Evolutionary conservation across 1,140 invertebrate species (phyloP), one percentile per base, ranked within the genome.

Genomic region (Semibalanus balanoides): DNA sequence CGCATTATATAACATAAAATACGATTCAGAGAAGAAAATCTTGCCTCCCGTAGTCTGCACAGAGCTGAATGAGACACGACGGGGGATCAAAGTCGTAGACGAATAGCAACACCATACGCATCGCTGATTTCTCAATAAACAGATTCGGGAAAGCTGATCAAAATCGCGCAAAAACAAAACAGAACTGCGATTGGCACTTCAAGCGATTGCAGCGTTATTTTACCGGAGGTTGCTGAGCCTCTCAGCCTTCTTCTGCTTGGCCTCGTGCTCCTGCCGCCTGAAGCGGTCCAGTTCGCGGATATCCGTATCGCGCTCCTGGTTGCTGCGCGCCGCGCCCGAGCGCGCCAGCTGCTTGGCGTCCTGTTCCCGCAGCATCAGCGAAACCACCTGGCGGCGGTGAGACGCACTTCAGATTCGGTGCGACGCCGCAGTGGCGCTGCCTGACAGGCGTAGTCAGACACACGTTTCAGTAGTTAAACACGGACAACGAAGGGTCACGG

Each of bases 241-340:
- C 27, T 74, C 30, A 22, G 71, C 69, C 51, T 79, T 78, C 29
- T 76, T 75, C 72, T 80, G 77, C 28, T 79, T 80, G 51, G 78
- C 43, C 30, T 77, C 22, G 14, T 74, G 76, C 76, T 82, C 81
- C 75, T 78, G 77, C 74, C 79, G 74, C 28, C 79, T 75, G 25
- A 91, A 87, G 64, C 87, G 85, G 30, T 91, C 82, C 31, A 94
- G 85, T 83, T 91, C 91, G 81, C 90, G 88, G 82, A 94, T 90
- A 85, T 97, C 95, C 79, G 88, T 87, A 76, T 91, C 83, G 84
- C 93, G 91, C 86, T 97, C 92, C 82, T 88, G 85, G 74, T 88
- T 84, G 84, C 89, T 93, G 78, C 93, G 86, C 79, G 90, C 87
- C 75, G 92, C 84, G 29, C 91, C 92, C 31, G 91, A 89, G 83